Base-by-base conservation (phyloP, 2,888 invertebrate genomes). In the Pterostichus niger region DNA sequence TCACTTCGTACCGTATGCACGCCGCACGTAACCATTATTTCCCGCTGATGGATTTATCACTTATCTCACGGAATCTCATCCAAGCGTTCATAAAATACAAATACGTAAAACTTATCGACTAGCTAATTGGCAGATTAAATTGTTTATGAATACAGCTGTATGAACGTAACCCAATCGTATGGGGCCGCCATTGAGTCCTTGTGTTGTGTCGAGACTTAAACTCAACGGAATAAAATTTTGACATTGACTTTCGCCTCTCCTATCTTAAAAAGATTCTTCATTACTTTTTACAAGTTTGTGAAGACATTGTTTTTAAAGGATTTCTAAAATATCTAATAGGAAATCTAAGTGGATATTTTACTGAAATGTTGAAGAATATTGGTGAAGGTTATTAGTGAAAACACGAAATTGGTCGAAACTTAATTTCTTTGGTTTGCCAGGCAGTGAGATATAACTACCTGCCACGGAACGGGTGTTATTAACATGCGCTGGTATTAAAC, bases 61-160 rank as follows among this genome's bases (percentile, higher is more conserved):
- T 86, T 84, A 84, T 75, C 79, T 85, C 86, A 85, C 85, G 84
- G 85, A 85, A 85, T 85, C 84, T 84, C 85, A 85, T 83, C 84
- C 83, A 85, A 85, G 87, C 87, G 86, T 87, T 85, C 86, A 87
- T 87, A 87, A 82, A 87, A 87, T 87, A 87, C 85, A 84, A 84
- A 86, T 86, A 85, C 84, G 86, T 86, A 86, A 86, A 86, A 87
- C 86, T 86, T 87, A 87, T 87, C 86, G 87, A 87, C 86, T 86
- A 86, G 86, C 87, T 87, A 87, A 87, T 87, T 87, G 87, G 87
- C 86, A 86, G 87, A 87, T 87, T 87, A 87, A 87, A 87, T 87
- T 87, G 87, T 87, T 87, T 87, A 87, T 87, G 87, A 87, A 87
- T 85, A 86, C 87, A 86, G 87, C 86, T 86, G 86, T 86, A 87